These are phyloP conservation scores for Phalacrocorax brasilianus DNA, from an alignment of 2,113 vertebrate genomes.

Conservation along the genomic window DNA sequence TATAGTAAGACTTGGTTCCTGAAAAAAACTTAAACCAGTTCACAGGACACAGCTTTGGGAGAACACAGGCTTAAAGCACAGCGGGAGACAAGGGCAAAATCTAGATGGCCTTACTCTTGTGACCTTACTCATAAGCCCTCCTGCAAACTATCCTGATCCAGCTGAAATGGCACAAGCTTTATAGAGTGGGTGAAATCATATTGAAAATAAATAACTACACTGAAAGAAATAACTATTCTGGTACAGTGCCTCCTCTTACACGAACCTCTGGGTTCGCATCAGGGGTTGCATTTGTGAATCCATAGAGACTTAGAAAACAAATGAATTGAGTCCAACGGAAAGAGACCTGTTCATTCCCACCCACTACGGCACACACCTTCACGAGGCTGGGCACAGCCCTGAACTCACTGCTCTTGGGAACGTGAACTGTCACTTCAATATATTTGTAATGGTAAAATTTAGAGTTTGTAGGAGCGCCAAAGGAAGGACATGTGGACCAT, in stretches of 20 bases:
- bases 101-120: background rate
- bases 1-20: background rate
- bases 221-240: background rate
- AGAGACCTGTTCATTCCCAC: background rate
- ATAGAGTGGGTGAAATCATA: background rate
- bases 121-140: background rate
- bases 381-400: background rate
- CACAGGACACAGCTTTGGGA: background rate
- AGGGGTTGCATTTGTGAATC: background rate
- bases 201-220: background rate
- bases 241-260: background rate
- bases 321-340: background rate
- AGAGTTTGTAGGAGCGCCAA: background rate
- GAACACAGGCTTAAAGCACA: background rate
- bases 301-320: background rate
- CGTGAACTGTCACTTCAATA: fast-evolving
- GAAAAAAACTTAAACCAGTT: background rate
- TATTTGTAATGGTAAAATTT: background rate
- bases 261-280: background rate
- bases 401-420: background rate
- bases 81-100: background rate
- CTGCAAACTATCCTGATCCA: background rate
- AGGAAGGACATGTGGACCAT: background rate
- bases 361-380: background rate
- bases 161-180: background rate